A percentile compares a stretch with the other conserved stretches of the same genome.
phyloP scores from a whole-genome alignment of 2,113 vertebrate species.

The Scolopax mira region DNA sequence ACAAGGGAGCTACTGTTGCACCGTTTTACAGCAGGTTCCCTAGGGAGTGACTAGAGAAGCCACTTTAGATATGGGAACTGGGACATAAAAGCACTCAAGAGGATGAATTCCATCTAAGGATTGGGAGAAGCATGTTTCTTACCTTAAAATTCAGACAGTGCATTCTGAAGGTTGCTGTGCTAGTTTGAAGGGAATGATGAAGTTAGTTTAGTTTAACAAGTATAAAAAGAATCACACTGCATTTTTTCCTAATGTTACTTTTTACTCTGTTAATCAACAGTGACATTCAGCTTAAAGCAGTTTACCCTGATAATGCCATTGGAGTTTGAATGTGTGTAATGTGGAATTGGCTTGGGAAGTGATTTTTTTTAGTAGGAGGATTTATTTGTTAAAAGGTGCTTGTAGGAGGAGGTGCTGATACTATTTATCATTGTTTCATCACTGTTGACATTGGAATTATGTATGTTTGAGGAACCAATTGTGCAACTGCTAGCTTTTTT shows the following conservation, averaged over 20 bases:
- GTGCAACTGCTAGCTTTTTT: background rate
- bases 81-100: background rate
- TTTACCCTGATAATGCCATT: background rate
- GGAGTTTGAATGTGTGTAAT: background rate
- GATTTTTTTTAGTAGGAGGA: background rate
- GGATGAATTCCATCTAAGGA: background rate
- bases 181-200: background rate
- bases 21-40: background rate
- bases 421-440: conserved; percentile 20
- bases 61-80: rapidly evolving
- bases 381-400: background rate
- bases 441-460: background rate
- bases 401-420: background rate
- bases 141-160: background rate
- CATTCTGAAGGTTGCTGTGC: background rate
- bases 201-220: background rate
- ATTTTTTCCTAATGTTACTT: background rate
- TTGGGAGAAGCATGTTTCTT: rapidly evolving
- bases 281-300: background rate
- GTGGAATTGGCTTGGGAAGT: background rate
- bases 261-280: background rate
- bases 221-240: background rate
- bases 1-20: background rate
- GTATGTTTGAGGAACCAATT: background rate
- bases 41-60: background rate